Evolutionary conservation across 1,140 invertebrate species (phyloP).

Genomic region (Meloidogyne floridensis): DNA sequence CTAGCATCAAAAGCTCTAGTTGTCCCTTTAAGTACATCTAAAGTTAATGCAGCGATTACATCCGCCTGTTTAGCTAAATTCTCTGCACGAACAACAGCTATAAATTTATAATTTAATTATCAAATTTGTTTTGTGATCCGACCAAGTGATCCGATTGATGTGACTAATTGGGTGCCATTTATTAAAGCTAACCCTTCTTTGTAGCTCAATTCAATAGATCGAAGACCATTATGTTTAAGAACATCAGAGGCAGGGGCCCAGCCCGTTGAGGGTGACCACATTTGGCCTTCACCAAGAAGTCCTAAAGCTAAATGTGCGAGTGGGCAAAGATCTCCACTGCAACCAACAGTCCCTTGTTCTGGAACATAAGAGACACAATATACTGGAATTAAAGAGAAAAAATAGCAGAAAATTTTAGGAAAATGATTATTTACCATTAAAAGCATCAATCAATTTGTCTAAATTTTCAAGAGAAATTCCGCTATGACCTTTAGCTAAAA

Average conservation of each 20-base stretch:
- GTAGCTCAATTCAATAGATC: slow-evolving; percentile 72
- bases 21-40: slow-evolving; percentile 77
- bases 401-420: background rate
- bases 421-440: slow-evolving; percentile 71
- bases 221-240: slow-evolving; percentile 71
- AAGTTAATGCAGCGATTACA: slow-evolving; percentile 75
- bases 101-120: slow-evolving; percentile 36
- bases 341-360: slow-evolving; percentile 77
- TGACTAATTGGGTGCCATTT: slow-evolving; percentile 78
- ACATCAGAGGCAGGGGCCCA: slow-evolving; percentile 74
- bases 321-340: slow-evolving; percentile 76
- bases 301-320: slow-evolving; percentile 73
- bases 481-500: slow-evolving; percentile 76
- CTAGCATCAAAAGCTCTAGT: slow-evolving; percentile 75
- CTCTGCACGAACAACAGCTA: slow-evolving; percentile 73
- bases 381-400: slow-evolving; percentile 65
- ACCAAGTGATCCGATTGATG: slow-evolving; percentile 75
- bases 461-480: slow-evolving; percentile 74
- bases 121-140: slow-evolving; percentile 28
- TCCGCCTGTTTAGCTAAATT: slow-evolving; percentile 74
- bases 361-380: slow-evolving; percentile 77
- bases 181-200: slow-evolving; percentile 78
- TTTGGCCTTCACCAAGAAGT: slow-evolving; percentile 77
- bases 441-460: slow-evolving; percentile 74
- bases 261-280: slow-evolving; percentile 77